Base-by-base conservation (phyloP, 2,113 vertebrate species). In the Puntigrus tetrazona region DNA sequence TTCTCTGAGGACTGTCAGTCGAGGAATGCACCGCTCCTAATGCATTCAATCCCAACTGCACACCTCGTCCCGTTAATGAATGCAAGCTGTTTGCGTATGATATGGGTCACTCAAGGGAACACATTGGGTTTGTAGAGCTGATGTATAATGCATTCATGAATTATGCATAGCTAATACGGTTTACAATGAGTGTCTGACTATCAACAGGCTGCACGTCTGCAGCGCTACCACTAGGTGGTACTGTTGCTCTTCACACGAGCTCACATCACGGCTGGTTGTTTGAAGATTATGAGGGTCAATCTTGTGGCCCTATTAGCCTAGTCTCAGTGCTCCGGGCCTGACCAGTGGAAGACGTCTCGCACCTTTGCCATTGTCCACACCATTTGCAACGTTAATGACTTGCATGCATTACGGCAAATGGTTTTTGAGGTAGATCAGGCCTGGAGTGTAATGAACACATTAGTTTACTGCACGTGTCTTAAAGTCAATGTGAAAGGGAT, bases 301-400 rank as follows among this genome's bases (percentile, higher is more conserved):
- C 75, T 84, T 84, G 83, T 84, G 86, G 74, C 88, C 90, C 83
- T 92, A 89, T 91, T 69, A 81, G n/a, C 87, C 89, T 88, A 89
- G 90, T 88, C 82, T 82, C 89, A 86, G 87, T 86, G 88, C 88
- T 88, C 91, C 87, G 88, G 83, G 87, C 89, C 91, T 4, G 41
- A 47, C 25, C 89, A 88, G 91, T 91, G 86, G 85, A 88, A 92
- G 92, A 90, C 91, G 90, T 91, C 90, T 85, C 84, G 83, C 90
- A 86, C 91, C 90, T 92, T 84, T 85, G 89, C 89, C 86, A 88
- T 86, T 92, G 91, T 93, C 91, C 89, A 90, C 89, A 92, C 91
- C 91, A 92, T 91, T 93, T 90, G 83, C 86, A 91, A 93, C 91
- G 90, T 94, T 92, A 94, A 95, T 92, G 92, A 93, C 92, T 92